Conservation (phyloP, 2,113 vertebrate species). For the Syngnathus floridae region DNA sequence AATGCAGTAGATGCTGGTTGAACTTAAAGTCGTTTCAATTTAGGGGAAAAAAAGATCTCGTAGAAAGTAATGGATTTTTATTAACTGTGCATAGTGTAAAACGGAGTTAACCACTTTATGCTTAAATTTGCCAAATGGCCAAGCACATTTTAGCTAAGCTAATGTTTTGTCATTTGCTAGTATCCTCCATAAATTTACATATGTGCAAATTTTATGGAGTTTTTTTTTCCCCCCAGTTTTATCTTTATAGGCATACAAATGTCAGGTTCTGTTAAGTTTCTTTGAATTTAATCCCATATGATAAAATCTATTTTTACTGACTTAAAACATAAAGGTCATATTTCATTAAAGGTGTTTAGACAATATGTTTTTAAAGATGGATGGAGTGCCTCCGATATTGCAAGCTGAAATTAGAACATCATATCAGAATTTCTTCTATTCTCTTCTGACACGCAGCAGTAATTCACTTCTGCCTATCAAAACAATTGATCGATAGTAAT, state of each 20-base stretch:
- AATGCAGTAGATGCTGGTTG: neutral
- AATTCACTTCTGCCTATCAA: neutral
- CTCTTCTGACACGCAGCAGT: neutral
- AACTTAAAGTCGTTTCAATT: neutral
- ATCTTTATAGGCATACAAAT: no score
- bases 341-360: neutral
- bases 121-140: no score
- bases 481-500: neutral
- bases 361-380: neutral
- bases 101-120: no score
- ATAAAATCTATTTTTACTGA: neutral
- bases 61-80: neutral
- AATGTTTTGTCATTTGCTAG: no score
- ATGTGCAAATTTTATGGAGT: neutral
- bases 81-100: neutral
- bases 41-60: no score
- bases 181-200: no score
- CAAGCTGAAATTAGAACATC: neutral
- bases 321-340: neutral
- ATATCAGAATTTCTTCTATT: neutral
- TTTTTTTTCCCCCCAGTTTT: no score
- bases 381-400: neutral
- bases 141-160: no score
- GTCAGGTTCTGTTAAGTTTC: no score
- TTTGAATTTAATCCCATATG: no score